Conservation (phyloP, 2,113 vertebrate species). For the Albula glossodonta region DNA sequence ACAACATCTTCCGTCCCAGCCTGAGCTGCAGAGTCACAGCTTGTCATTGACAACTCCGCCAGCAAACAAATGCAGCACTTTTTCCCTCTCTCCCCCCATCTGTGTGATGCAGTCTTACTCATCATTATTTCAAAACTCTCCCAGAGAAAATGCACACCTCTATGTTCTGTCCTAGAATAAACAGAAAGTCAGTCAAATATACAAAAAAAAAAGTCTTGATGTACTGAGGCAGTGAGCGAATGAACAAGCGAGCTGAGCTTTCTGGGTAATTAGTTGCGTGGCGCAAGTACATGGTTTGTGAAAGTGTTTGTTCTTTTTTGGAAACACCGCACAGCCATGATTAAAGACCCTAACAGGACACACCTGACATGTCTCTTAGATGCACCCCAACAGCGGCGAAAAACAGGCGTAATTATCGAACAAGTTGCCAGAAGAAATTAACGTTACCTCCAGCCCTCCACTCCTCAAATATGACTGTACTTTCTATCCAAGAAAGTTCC, state of each 20-base stretch:
- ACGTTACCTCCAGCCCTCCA: background rate
- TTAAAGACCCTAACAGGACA: slow-evolving; percentile 34
- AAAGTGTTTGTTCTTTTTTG: slow-evolving; percentile 33
- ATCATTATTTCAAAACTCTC: background rate
- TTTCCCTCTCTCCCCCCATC: background rate
- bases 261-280: slow-evolving; percentile 15
- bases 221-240: background rate
- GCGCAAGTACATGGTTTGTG: slow-evolving; percentile 26
- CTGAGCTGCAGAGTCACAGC: background rate
- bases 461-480: too few relatives aligned
- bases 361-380: slow-evolving; percentile 29
- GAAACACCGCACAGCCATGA: background rate
- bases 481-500: background rate
- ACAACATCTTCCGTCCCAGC: background rate
- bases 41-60: background rate
- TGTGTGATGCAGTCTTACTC: background rate
- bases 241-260: background rate
- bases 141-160: background rate
- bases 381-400: too few relatives aligned
- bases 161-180: too few relatives aligned
- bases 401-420: too few relatives aligned
- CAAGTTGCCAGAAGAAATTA: background rate
- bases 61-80: background rate
- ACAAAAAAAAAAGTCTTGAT: background rate
- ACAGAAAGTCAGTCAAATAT: too few relatives aligned